A percentile compares a stretch with the other conserved stretches of the same genome.
These are phyloP conservation scores for Dicerorhinus sumatrensis DNA, from an alignment of 2,113 vertebrate species.

Conservation along the genomic window DNA sequence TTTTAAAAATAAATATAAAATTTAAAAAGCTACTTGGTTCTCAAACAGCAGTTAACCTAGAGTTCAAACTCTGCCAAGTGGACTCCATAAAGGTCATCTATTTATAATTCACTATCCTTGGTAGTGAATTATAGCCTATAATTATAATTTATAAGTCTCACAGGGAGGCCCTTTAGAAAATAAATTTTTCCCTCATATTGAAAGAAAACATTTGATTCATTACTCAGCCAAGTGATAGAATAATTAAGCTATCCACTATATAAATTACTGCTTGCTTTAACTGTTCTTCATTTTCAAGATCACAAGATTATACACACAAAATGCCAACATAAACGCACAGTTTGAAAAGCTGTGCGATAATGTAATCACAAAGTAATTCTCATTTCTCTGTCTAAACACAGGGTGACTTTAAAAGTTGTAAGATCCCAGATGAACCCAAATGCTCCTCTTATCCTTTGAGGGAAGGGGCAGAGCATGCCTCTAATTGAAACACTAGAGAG, in stretches of 20 bases:
- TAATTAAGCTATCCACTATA: constrained; percentile 53
- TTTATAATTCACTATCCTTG: background rate
- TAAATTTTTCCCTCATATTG: constrained; percentile 28
- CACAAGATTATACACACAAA: background rate
- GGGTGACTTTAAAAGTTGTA: background rate
- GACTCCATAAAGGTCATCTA: background rate
- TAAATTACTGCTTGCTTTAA: constrained; percentile 55
- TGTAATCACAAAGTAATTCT: background rate
- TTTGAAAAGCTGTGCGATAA: background rate
- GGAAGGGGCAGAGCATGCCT: background rate
- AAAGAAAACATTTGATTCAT: constrained; percentile 64
- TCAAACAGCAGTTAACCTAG: background rate
- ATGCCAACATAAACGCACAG: background rate
- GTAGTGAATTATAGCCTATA: background rate
- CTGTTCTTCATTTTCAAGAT: constrained; percentile 47
- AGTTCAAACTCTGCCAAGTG: background rate
- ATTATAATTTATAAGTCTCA: constrained; percentile 45
- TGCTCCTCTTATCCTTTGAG: background rate
- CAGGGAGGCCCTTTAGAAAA: constrained; percentile 26
- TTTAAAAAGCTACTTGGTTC: background rate
- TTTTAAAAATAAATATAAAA: constrained; percentile 50
- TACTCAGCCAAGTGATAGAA: constrained; percentile 59
- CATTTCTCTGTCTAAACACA: background rate
- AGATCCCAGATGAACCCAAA: background rate
- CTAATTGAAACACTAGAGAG: background rate